These are phyloP conservation scores for Ianthella basta DNA, from an alignment of 37 sponge, comb jelly and placozoan genomes.

Conservation along the genomic window DNA sequence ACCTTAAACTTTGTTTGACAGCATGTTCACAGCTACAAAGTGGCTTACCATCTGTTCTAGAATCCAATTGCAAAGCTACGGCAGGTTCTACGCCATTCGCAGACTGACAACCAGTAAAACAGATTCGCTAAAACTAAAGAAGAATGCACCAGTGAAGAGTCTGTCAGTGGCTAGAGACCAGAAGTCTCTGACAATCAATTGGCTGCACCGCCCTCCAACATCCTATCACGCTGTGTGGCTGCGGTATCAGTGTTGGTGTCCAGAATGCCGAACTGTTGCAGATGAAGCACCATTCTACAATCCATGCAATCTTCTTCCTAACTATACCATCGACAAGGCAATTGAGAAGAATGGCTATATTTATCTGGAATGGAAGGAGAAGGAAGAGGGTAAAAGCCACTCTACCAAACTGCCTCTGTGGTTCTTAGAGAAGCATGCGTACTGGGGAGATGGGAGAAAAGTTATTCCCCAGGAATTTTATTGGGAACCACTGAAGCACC, in stretches of 20 bases:
- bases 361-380: not conserved
- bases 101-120: too few relatives aligned
- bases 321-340: not conserved
- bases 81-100: too few relatives aligned
- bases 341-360: not conserved
- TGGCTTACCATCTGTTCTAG: too few relatives aligned
- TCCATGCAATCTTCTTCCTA: not conserved
- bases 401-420: not conserved
- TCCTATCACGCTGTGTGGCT: not conserved
- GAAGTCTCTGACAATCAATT: too few relatives aligned
- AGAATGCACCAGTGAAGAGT: too few relatives aligned
- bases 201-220: not conserved
- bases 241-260: conserved; percentile 5
- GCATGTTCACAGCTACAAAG: too few relatives aligned
- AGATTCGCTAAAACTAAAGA: too few relatives aligned
- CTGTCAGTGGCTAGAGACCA: too few relatives aligned
- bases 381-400: conserved; percentile 48
- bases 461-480: not conserved
- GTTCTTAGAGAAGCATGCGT: not conserved
- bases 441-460: not conserved
- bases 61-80: too few relatives aligned
- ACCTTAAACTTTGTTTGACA: too few relatives aligned
- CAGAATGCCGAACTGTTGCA: not conserved
- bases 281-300: not conserved
- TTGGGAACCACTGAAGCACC: not conserved